Evolutionary conservation across 1,140 invertebrate species (phyloP), one percentile per base, ranked within the genome.

Genomic region (Euura saliciscinereae): DNA sequence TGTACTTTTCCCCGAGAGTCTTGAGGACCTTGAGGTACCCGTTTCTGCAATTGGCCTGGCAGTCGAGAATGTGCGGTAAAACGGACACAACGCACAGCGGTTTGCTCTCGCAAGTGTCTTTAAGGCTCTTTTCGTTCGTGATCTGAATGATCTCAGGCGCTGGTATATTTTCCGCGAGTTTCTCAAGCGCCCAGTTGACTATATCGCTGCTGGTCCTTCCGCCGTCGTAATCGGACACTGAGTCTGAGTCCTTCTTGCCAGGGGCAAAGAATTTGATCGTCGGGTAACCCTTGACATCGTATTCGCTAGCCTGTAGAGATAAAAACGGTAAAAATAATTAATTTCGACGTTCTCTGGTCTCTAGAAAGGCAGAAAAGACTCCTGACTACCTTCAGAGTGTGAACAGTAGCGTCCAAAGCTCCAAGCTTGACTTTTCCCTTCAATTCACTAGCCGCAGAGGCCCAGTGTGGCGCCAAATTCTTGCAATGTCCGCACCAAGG

Each of bases 401-500:
- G 91, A 0, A 96, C 95, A 8, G 98, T 99, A 1, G 98, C 98
- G 90, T 99, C 99, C 0, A 99, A 80, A 59, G 98, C 97, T 73
- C 98, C 98, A 13, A 99, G 83, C 90, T 99, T 99, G 3, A 98
- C 94, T 88, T 96, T 94, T 89, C 98, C 98, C 88, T 98, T 98
- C 2, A 99, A 89, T 84, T 98, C 93, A 43, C 93, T 92, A 64
- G 99, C 98, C 51, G 98, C 98, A 83, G 94, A 92, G 13, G 94
- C 94, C 97, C 97, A 99, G 76, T 98, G 93, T 0, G 98, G 98
- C 67, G 94, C 97, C 10, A 99, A 89, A 83, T 96, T 98, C 88
- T 99, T 98, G 84, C 98, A 99, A 85, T 99, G 96, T 42, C 96
- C 96, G 85, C 96, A 98, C 96, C 96, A 97, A 0, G 98, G 98